Conservation (phyloP, 2,113 vertebrate species). For the Thomomys bottae region DNA sequence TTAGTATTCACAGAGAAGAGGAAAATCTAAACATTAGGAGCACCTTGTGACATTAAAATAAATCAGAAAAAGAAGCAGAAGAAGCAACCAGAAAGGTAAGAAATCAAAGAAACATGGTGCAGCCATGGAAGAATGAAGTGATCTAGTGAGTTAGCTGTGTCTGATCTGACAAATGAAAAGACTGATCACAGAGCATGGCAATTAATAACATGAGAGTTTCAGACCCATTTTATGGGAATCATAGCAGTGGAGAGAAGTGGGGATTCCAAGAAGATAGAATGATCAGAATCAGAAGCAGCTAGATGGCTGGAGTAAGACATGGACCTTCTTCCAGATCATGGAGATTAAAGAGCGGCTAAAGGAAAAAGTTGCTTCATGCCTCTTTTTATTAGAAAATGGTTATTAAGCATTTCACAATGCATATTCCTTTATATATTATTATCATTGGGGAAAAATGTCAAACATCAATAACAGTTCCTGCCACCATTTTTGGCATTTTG, state of each 20-base stretch:
- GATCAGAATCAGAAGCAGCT: not conserved
- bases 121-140: too few species aligned
- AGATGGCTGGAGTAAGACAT: not conserved
- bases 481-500: not conserved
- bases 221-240: not conserved
- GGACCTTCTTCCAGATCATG: not conserved
- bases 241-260: not conserved
- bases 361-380: not conserved
- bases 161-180: not conserved
- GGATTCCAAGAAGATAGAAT: not conserved
- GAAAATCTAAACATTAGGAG: not conserved
- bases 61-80: not conserved
- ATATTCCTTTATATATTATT: conserved; percentile 3
- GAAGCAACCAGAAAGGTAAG: not conserved
- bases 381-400: not conserved
- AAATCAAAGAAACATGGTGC: not conserved
- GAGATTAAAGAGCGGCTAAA: conserved; percentile 3
- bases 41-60: not conserved
- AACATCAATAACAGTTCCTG: not conserved
- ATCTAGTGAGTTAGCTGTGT: not conserved
- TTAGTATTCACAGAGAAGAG: not conserved
- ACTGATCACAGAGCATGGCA: not conserved
- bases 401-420: not conserved
- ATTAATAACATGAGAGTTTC: not conserved
- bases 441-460: not conserved